Evolutionary conservation across 2,797 vertebrate genomes (phyloP).

Genomic region (Gadopsis bispinosus): DNA sequence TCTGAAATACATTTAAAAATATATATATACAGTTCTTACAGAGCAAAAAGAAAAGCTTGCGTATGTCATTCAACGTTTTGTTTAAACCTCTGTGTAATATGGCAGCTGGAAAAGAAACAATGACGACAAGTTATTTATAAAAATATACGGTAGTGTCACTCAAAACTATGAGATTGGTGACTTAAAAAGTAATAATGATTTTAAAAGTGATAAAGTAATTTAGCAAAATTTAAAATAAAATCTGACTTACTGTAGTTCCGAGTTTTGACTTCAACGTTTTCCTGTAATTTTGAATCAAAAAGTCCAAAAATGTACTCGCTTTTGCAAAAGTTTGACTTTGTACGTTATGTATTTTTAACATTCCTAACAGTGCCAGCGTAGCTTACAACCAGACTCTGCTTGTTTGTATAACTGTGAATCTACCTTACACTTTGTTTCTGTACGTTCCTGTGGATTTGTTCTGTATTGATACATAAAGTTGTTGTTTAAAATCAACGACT

Average conservation of each 20-base stretch:
- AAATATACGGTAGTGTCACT: not conserved
- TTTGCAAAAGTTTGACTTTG: not conserved
- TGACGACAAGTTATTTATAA: not conserved
- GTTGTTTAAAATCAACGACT: not conserved
- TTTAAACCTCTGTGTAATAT: not conserved
- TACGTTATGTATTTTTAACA: not conserved
- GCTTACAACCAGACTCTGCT: not conserved
- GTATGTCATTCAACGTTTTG: not conserved
- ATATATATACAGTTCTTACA: not conserved
- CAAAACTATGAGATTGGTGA: not conserved
- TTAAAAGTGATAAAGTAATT: not conserved
- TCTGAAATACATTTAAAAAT: no score
- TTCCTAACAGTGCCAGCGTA: not conserved
- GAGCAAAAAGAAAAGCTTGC: not conserved
- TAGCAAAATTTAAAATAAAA: not conserved
- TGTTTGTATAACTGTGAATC: constrained; percentile 13
- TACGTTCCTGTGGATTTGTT: not conserved
- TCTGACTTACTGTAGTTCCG: no score
- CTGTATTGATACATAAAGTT: not conserved
- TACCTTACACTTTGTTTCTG: not conserved
- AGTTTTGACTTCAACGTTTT: not conserved
- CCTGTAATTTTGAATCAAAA: not conserved
- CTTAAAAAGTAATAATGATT: not conserved
- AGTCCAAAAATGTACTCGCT: not conserved
- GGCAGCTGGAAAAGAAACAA: not conserved